Percentiles rank a stretch among this genome's conserved stretches.
These are phyloP conservation scores for Neoitamus cyanurus DNA, from an alignment of 2,888 invertebrate species.

Conservation along the genomic window DNA sequence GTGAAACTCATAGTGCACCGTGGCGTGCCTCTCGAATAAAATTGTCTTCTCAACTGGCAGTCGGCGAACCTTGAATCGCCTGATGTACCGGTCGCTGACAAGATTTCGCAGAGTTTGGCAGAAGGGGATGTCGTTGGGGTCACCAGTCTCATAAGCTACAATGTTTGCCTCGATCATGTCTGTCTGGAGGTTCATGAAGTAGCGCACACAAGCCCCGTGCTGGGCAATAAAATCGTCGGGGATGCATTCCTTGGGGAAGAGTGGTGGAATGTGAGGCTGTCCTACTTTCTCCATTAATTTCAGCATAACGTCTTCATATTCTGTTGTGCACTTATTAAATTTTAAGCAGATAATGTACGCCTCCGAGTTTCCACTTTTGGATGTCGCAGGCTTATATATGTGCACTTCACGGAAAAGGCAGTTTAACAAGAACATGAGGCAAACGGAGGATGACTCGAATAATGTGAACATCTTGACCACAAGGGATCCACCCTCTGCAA, in stretches of 20 bases:
- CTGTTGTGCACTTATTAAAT: conserved; percentile 55
- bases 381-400: conserved; percentile 89
- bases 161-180: conserved; percentile 77
- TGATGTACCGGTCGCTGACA: conserved; percentile 71
- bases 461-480: conserved; percentile 92
- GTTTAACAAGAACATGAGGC: conserved; percentile 81
- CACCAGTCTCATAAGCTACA: conserved; percentile 68
- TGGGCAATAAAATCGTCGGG: conserved; percentile 74
- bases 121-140: conserved; percentile 55
- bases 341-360: conserved; percentile 82
- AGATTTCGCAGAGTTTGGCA: conserved; percentile 68
- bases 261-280: conserved; percentile 59
- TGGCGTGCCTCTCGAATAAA: conserved; percentile 67
- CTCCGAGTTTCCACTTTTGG: conserved; percentile 96
- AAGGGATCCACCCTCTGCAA: conserved; percentile 79
- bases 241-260: conserved; percentile 73
- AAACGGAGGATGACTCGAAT: conserved; percentile 85
- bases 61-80: conserved; percentile 70
- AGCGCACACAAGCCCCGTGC: conserved; percentile 72
- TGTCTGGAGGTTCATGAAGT: conserved; percentile 77
- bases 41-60: conserved; percentile 69
- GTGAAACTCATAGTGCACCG: conserved; percentile 67
- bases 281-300: conserved; percentile 53
- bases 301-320: conserved; percentile 59
- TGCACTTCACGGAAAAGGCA: conserved; percentile 79